A percentile compares a stretch with the other conserved stretches of the same genome.
Evolutionary conservation across 1,140 invertebrate species (phyloP).

Genomic region (Pogonus chalceus): DNA sequence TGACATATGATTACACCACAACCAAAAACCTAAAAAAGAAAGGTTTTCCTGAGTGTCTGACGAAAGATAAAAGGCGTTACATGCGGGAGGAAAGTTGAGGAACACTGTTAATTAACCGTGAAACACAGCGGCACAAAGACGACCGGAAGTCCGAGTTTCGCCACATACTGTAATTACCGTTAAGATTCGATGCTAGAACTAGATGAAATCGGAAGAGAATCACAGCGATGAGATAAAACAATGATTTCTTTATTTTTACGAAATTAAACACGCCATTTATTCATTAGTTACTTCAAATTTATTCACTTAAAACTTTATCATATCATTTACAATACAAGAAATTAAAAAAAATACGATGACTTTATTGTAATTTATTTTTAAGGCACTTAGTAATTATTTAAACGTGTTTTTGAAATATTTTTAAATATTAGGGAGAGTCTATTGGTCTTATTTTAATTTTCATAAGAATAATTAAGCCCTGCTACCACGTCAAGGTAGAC

Average conservation of each 20-base stretch:
- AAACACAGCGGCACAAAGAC: neutral
- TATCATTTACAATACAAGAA: neutral
- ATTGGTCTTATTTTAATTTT: too few species aligned
- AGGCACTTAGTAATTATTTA: too few species aligned
- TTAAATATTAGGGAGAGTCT: too few species aligned
- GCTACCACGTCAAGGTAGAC: too few species aligned
- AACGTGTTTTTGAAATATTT: too few species aligned
- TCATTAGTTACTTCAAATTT: neutral
- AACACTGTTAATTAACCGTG: constrained; percentile 3
- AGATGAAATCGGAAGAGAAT: neutral
- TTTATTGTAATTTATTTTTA: neutral
- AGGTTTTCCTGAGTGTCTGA: too few species aligned
- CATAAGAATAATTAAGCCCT: too few species aligned
- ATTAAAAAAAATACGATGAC: neutral
- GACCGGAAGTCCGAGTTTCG: constrained; percentile 5
- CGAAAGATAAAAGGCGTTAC: too few species aligned
- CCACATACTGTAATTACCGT: constrained; percentile 4
- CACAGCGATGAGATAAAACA: neutral
- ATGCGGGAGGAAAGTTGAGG: too few species aligned
- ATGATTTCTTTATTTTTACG: neutral
- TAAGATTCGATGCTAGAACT: neutral
- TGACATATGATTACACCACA: too few species aligned
- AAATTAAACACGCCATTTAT: neutral
- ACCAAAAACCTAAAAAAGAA: too few species aligned
- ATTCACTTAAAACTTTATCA: neutral